Evolutionary conservation across 2,888 invertebrate genomes (phyloP).

Genomic region (Tachina fera): DNA sequence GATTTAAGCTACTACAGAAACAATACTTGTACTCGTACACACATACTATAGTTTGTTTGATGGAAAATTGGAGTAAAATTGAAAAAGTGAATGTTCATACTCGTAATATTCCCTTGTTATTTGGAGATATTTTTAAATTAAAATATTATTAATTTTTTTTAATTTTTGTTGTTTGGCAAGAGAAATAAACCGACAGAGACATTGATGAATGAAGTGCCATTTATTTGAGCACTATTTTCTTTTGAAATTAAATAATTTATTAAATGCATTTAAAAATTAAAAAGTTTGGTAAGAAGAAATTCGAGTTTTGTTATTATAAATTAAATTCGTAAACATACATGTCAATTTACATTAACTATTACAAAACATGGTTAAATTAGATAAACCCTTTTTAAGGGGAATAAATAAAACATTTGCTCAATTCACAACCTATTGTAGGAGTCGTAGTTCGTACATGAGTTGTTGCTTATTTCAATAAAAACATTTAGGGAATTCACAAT

Average conservation of each 20-base stretch:
- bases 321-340: too few species aligned
- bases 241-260: neutral
- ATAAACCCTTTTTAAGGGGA: too few species aligned
- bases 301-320: too few species aligned
- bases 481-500: too few species aligned
- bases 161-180: neutral
- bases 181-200: neutral
- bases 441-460: too few species aligned
- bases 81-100: constrained; percentile 59
- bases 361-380: too few species aligned
- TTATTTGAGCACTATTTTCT: constrained; percentile 11
- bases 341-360: too few species aligned
- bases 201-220: constrained; percentile 47
- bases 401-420: too few species aligned
- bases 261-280: neutral
- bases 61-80: constrained; percentile 61
- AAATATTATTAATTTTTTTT: neutral
- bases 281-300: neutral
- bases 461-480: too few species aligned
- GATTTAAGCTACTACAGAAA: constrained; percentile 22
- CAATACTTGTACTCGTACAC: neutral
- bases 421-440: too few species aligned
- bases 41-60: neutral
- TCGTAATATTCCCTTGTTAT: constrained; percentile 28
- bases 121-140: constrained; percentile 11